Evolutionary conservation across 2,888 invertebrate species (phyloP), one percentile per base, ranked within the genome.

Genomic region (Rhingia campestris): DNA sequence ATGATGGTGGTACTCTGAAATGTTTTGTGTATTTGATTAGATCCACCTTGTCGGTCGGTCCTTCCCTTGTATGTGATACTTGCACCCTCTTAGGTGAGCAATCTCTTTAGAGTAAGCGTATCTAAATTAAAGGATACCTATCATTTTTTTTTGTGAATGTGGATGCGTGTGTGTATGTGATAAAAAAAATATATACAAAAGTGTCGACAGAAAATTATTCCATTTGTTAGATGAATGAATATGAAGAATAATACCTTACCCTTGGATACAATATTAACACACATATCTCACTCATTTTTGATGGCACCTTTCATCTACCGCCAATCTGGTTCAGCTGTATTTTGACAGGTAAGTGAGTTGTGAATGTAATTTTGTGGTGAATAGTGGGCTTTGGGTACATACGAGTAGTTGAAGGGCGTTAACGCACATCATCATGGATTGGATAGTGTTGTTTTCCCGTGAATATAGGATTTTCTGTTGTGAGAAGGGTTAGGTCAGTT

Each of bases 261-360:
- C 39, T 51, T 74, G 73, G 79, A 79, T 82, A 82, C 61, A 66
- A 47, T 67, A 51, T 66, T 66, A 67, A 67, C 54, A 59, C 75
- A 81, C 56, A 82, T 79, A 45, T 69, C 67, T 51, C 35, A n/a
- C 67, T 51, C 35, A n/a, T 12, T 30, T 53, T 58, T 47, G 32
- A 74, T 82, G 79, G 73, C 73, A 74, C 56, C 73, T 72, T 12
- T 56, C 72, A 59, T 69, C 69, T 73, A 73, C 43, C 47, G 69
- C 69, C 69, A 73, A 56, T 69, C 49, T 49, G 53, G 41, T 69
- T 59, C 51, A 58, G 45, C 45, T 58, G 64, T 22, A 22, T 58
- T 79, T 53, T 79, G 82, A 79, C 82, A 82, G 82, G 82, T 82
- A 39, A 82, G 82, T 79, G 63, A 72, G 54, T 63, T 77, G 49